These are phyloP conservation scores for Pygoscelis antarcticus DNA, from an alignment of 2,113 vertebrate genomes.

Conservation along the genomic window DNA sequence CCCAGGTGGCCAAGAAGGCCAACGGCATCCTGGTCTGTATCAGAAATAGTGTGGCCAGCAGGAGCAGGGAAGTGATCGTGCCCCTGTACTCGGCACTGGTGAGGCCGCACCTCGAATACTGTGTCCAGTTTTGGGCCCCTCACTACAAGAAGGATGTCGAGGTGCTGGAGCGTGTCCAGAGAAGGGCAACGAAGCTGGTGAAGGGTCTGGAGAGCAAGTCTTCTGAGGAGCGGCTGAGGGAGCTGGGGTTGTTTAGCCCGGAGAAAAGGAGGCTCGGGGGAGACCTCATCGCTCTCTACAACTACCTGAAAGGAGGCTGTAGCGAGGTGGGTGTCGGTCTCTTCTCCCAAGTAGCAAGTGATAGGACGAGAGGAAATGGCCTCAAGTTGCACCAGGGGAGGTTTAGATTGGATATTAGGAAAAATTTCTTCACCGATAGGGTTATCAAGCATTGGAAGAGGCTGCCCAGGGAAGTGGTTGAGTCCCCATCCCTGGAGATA, in stretches of 20 bases:
- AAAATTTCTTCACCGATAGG: background rate
- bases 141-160: background rate
- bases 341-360: no score
- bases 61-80: fast-evolving
- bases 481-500: background rate
- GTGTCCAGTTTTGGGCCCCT: background rate
- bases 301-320: background rate
- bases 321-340: fast-evolving
- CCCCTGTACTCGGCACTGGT: background rate
- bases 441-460: no score
- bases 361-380: background rate
- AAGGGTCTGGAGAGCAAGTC: background rate
- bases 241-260: background rate
- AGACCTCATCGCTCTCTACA: background rate
- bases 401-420: background rate
- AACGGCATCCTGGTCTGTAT: background rate
- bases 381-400: background rate
- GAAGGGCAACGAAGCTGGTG: background rate
- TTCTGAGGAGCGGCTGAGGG: background rate
- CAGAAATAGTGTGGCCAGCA: background rate
- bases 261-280: background rate
- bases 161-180: background rate
- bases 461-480: background rate
- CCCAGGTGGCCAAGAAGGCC: background rate
- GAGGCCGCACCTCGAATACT: background rate